Base-by-base conservation (phyloP, 2,888 invertebrate genomes). In the Adineta ricciae region DNA sequence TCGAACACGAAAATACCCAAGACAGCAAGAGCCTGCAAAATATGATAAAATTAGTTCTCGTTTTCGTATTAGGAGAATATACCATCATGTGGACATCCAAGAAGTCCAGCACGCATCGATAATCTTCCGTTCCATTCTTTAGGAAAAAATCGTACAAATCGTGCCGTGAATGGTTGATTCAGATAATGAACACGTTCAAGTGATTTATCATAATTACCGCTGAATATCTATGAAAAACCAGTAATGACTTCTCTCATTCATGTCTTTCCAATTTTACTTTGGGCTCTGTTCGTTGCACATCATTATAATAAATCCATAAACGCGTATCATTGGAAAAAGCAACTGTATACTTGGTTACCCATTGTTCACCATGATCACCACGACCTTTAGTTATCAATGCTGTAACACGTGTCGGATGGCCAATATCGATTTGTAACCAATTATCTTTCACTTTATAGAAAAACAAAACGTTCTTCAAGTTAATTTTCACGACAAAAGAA, bases 351-450 rank as follows among this genome's bases (percentile, higher is more conserved):
- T 91, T 88, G 32, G 91, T 91, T 11, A 92, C 92, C 91, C 91
- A 92, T 87, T 92, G 91, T 84, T 90, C 88, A 50, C 89, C 88
- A 19, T 90, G 90, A 88, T 92, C 92, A 0, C 91, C 92, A 54
- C 91, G 88, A 3, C 92, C 92, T 86, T 91, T 91, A 27, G 91
- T 92, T 46, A 92, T 88, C n/a, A 92, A 88, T 0, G 91, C 92
- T 0, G 92, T 92, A 16, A 92, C 89, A 49, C 90, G 88, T 46
- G 91, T 91, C 0, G 92, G 92, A 1, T 92, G 92, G 3, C 92
- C 92, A 11, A 92, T 88, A 87, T 92, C 92, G 49, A 92, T 88
- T 87, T 92, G 91, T 24, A 92, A 88, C 92, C 92, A 92, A 86
- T 92, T 91, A 38, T 91, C 88, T 50, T 41, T 9, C 1, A 32